Evolutionary conservation across 2,797 vertebrate species (phyloP), one percentile per base, ranked within the genome.

Genomic region (Micrastur ruficollis): DNA sequence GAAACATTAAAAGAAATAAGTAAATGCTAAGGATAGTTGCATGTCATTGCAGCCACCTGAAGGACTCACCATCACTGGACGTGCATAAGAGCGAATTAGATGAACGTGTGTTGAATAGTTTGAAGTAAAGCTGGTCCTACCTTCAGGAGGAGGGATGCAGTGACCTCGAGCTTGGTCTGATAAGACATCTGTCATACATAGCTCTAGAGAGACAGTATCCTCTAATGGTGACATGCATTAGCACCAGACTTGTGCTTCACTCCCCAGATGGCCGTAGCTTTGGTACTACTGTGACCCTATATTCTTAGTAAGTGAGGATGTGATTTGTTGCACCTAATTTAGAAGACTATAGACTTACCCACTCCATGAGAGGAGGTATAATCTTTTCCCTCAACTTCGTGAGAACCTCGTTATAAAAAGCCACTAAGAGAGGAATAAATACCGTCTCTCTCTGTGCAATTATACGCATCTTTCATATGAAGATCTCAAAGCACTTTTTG

Each of bases 31-130:
- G 18, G 36, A 42, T 3, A 49, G 47, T 9, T 78, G 26, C 12
- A 61, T 7, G 18, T 34, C 5, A 2, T 31, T 44, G 42, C 23
- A 70, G 59, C 62, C 5, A 1, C 29, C 56, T 70, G 55, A 81
- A 81, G 31, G 26, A 73, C 8, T 82, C 38, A 20, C 34, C 26
- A 5, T 1, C 2, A 0, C 25, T 73, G 46, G 32, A 42, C 0
- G 0, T 34, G 23, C 6, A 7, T 2, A 36, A 42, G 6, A 72
- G 22, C 5, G 55, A 76, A 73, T 50, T 44, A 76, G 20, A 62
- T 18, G 32, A 75, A 58, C 2, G 3, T 34, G 12, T n/a, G 32
- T 66, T 86, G 50, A 81, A 49, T 12, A 20, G 32, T 66, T 73
- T 73, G 42, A 46, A 16, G 38, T 34, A 79, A 23, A 81, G 10